Conservation (phyloP, 2,797 vertebrate species). For the Leptodactylus fallax region DNA sequence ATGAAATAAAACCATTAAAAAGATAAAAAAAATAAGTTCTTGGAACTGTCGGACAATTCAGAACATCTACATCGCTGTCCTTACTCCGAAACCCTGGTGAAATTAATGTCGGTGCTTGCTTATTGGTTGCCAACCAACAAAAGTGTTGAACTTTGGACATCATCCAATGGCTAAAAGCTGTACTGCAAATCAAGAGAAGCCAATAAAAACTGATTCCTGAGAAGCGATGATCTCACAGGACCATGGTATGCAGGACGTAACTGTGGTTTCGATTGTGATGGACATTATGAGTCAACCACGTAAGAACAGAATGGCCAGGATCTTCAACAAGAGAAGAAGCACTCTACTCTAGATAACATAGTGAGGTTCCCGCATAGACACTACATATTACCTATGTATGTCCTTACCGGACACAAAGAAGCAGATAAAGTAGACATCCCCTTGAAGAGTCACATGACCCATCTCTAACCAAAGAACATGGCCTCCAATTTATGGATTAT, state of each 20-base stretch:
- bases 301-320: neutral
- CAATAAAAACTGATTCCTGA: neutral
- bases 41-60: slow-evolving; percentile 19
- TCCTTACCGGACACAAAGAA: no score
- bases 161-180: slow-evolving; percentile 38
- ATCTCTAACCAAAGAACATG: neutral
- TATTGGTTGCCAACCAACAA: slow-evolving; percentile 38
- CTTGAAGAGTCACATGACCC: neutral
- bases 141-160: slow-evolving; percentile 19
- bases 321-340: neutral
- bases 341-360: neutral
- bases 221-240: neutral
- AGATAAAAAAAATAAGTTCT: slow-evolving; percentile 4
- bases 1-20: neutral
- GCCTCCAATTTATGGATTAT: no score
- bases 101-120: neutral
- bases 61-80: slow-evolving; percentile 26
- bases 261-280: neutral
- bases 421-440: no score
- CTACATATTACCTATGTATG: no score
- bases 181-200: neutral
- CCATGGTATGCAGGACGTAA: neutral
- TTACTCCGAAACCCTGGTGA: slow-evolving; percentile 16
- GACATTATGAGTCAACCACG: neutral
- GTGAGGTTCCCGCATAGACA: neutral